phyloP scores from a whole-genome alignment of 1,140 invertebrate species.

The Phortica variegata region DNA sequence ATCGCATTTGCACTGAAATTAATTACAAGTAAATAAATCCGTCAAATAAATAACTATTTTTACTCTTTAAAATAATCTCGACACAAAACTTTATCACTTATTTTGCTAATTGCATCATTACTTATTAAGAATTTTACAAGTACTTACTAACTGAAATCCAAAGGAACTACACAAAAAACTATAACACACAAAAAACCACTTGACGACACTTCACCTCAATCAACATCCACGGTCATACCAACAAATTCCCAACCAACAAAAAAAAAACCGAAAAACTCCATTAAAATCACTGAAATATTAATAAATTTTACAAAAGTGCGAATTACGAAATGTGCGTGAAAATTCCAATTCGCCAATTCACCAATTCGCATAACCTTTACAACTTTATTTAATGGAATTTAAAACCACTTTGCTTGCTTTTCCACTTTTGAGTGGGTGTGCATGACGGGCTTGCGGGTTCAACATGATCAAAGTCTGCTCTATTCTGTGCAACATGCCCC shows the following conservation, averaged over 20 bases:
- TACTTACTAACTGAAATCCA: no score
- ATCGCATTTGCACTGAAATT: no score
- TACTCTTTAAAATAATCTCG: background rate
- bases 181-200: background rate
- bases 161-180: background rate
- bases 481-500: conserved; percentile 19
- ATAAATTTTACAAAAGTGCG: conserved; percentile 54
- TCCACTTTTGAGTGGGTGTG: conserved; percentile 1
- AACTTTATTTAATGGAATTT: conserved; percentile 57
- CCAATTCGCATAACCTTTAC: conserved; percentile 41
- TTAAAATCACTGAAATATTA: conserved; percentile 55
- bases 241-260: background rate
- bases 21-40: no score
- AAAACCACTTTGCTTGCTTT: conserved; percentile 44
- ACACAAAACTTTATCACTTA: background rate
- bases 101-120: no score
- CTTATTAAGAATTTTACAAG: no score
- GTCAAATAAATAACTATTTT: background rate
- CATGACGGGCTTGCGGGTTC: conserved; percentile 20
- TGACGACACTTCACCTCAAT: background rate
- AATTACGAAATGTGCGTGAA: conserved; percentile 55
- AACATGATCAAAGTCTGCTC: no score
- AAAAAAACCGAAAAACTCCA: conserved; percentile 43
- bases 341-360: no score
- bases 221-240: background rate